Evolutionary conservation across 1,140 invertebrate species (phyloP), one percentile per base, ranked within the genome.

Genomic region (Aradophagus sp.): DNA sequence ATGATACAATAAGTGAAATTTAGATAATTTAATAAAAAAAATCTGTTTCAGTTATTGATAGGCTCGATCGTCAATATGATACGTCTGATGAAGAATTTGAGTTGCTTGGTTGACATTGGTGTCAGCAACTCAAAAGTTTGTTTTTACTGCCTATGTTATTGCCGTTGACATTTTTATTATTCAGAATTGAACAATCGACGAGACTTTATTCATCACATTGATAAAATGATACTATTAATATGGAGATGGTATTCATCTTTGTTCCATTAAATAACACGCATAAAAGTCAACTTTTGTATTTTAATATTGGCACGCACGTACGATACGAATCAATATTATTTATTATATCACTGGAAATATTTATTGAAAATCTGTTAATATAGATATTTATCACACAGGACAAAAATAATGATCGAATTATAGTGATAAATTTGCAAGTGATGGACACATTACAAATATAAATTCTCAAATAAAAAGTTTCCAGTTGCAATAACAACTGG

Each of bases 1-100:
- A n/a, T n/a, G n/a, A n/a, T n/a, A 8, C 20, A 31, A 31, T 10
- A 31, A 6, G n/a, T 31, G n/a, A 6, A 31, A 10, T 31, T 19
- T 32, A 44, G 17, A 34, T 4, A 23, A 27, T 5, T 32, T 10
- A 16, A 20, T 31, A 53, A 36, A 27, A 59, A 45, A 34, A 13
- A 11, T 31, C 5, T 34, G 10, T 48, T 80, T 47, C 48, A 86
- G 83, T 80, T 52, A 78, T 82, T 47, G 84, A 83, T 45, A 65
- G 78, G 5, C 20, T 80, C 26, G 82, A 86, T 47, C 77, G 80
- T 36, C 82, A 84, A 12, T 84, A 82, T 66, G 86, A 87, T 61
- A 85, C 87, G 42, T 89, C 87, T 7, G 87, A 89, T 59, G 88
- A 89, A 69, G 88, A 89, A 41, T 89, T 89, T 73, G 87, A 89